Base-by-base conservation (phyloP, 1,140 invertebrate genomes). In the Drosophila oshimai region DNA sequence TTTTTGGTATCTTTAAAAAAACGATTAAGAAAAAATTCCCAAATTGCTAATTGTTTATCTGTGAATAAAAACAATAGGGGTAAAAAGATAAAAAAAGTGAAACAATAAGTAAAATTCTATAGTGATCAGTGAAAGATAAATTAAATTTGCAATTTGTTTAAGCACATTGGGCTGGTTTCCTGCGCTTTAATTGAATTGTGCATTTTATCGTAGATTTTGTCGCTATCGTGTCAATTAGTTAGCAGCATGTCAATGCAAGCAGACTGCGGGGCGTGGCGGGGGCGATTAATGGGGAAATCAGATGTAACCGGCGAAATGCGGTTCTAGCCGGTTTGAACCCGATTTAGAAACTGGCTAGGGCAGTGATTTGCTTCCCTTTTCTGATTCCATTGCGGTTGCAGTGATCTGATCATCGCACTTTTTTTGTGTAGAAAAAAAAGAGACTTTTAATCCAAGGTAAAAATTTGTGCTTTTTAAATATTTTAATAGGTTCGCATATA, bases 171-270 rank as follows among this genome's bases (percentile, higher is more conserved):
- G 24, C 10, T n/a, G 22, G 17, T 26, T 73, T 64, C 58, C 57
- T 36, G 70, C 17, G 57, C 24, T 7, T 47, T 74, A 57, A 65
- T 73, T 74, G 18, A 64, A 65, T 47, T 36, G 36, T 64, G 20
- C 49, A 37, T 29, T 49, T 49, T 64, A 39, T 47, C 42, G 33
- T 20, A 13, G 58, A 24, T 33, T 65, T 60, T 39, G 28, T 31
- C 42, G 24, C 41, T 65, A 65, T 65, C 42, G 61, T 65, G 61
- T 49, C 61, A 65, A 65, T 65, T 65, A 65, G 61, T 65, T 65
- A 65, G 61, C 61, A 31, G 26, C 42, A 58, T 64, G 61, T 64
- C 58, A 65, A 65, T 65, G 58, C 31, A 46, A 46, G 31, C 34
- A 67, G 62, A 10, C 17, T 9, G 34, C 6, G 26, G 42, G 31